Evolutionary conservation across 2,888 invertebrate species (phyloP), one percentile per base, ranked within the genome.

Genomic region (Lasioglossum vierecki): DNA sequence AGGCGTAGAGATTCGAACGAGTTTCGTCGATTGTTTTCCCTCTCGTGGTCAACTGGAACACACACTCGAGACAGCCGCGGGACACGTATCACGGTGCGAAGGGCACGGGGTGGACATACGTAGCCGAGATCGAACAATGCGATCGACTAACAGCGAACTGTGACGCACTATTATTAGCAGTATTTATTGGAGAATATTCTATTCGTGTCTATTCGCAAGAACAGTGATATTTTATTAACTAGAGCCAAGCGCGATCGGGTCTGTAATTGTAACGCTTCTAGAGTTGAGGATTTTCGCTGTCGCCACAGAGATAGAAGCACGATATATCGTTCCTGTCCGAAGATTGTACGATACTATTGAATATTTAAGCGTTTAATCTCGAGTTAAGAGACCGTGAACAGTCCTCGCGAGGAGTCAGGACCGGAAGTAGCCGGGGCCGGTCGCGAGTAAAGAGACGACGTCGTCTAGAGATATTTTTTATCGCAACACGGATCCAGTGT

Each of bases 151-250:
- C 93, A 92, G 92, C 92, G 91, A 93, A 90, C 93, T 92, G 94
- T 93, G 93, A 94, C 93, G 93, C 92, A 93, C 91, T 93, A 92
- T 70, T 91, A 91, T 90, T 92, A 93, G 92, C 89, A 93, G 91
- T 94, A 93, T 94, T 94, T 93, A 94, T 93, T 92, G 87, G 89
- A 79, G 91, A 90, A 92, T 91, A 83, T 87, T 84, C 75, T 44
- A 86, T 85, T 79, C 84, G 82, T 78, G 84, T 88, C 74, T 89
- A 89, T 79, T 84, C 85, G 87, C 90, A 92, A 71, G 90, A 91
- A 89, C 85, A 86, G 91, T 89, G 90, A 93, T 93, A 93, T 93
- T 93, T 93, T 93, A 93, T 91, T 91, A 91, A 91, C 86, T 88
- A 77, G 80, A 87, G 91, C 89, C 88, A 85, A 84, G 89, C 88